These are phyloP conservation scores for Centrocercus urophasianus DNA, from an alignment of 2,113 vertebrate genomes.

Conservation along the genomic window DNA sequence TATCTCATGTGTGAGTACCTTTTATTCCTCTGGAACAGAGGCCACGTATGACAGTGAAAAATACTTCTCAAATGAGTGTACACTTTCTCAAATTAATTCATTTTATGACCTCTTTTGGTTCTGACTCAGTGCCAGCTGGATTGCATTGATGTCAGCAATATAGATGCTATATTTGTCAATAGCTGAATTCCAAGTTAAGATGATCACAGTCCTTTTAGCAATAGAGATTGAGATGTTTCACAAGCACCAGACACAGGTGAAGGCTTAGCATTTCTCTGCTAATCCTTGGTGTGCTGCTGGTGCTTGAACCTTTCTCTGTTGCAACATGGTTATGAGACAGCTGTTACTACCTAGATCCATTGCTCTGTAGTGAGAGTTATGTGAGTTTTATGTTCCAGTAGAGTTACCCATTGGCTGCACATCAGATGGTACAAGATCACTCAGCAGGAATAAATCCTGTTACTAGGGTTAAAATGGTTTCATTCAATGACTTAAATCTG, in stretches of 20 bases:
- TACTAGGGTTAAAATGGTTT: background rate
- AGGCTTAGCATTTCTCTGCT: background rate
- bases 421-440: background rate
- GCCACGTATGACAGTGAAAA: background rate
- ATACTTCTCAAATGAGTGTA: background rate
- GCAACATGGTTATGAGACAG: background rate
- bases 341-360: background rate
- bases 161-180: background rate
- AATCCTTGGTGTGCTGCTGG: background rate
- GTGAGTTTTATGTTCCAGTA: background rate
- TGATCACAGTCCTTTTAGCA: background rate
- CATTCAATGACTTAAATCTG: background rate
- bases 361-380: background rate
- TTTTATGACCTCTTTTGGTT: background rate
- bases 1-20: background rate
- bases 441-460: background rate
- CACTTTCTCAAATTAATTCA: slow-evolving; percentile 4
- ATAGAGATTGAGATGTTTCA: background rate
- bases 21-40: background rate
- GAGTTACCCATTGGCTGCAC: background rate
- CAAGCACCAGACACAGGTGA: background rate
- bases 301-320: background rate
- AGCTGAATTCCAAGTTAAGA: background rate
- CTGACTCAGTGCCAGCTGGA: background rate
- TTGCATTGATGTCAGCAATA: slow-evolving; percentile 17